These are phyloP conservation scores for Ceyx melanurus DNA, from an alignment of 2,113 vertebrate species.

Conservation along the genomic window DNA sequence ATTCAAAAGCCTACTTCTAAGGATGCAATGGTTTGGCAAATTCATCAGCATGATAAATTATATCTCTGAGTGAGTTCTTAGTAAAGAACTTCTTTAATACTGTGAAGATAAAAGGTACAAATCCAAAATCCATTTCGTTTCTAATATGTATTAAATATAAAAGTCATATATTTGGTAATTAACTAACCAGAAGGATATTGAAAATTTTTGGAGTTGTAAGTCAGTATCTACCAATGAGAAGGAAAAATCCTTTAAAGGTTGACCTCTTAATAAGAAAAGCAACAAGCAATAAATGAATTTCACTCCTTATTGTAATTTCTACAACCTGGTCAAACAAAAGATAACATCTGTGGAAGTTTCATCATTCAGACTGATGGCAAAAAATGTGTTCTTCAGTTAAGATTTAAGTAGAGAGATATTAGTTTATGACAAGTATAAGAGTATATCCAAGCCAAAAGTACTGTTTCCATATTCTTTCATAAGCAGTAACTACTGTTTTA, in stretches of 20 bases:
- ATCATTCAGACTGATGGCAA: neutral
- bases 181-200: neutral
- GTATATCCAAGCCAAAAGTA: neutral
- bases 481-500: neutral
- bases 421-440: neutral
- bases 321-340: neutral
- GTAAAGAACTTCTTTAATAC: neutral
- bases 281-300: neutral
- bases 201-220: neutral
- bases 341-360: neutral
- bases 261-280: neutral
- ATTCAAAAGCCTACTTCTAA: neutral
- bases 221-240: neutral
- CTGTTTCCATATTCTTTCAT: neutral
- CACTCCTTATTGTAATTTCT: neutral
- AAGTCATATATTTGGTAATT: neutral
- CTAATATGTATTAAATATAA: neutral
- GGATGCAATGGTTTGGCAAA: neutral
- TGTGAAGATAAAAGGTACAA: neutral
- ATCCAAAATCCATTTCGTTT: neutral
- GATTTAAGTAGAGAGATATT: neutral
- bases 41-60: neutral
- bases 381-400: neutral
- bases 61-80: neutral
- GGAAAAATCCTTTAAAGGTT: neutral